phyloP scores from a whole-genome alignment of 2,113 vertebrate species.

The Nothocercus julius region DNA sequence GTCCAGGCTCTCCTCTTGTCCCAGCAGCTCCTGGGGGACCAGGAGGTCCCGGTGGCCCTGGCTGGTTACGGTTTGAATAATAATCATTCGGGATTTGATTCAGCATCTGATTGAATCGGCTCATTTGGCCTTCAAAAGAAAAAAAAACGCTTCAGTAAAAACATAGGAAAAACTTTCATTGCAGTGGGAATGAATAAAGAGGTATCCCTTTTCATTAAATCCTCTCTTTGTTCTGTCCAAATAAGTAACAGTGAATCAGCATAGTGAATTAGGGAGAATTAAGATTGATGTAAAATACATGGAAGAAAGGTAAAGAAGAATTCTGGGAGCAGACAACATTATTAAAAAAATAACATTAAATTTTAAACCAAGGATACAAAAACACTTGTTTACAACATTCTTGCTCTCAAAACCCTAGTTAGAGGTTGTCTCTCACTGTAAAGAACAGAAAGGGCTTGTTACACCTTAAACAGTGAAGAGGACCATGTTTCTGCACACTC shows the following conservation, averaged over 20 bases:
- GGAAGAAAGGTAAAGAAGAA: neutral
- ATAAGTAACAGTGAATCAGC: neutral
- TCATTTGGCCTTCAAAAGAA: constrained; percentile 88
- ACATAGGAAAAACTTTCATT: neutral
- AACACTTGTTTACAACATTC: neutral
- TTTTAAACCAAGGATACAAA: neutral
- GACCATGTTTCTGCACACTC: neutral
- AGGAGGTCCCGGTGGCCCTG: constrained; percentile 89
- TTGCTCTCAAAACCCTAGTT: neutral
- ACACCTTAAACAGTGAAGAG: neutral
- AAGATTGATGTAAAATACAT: neutral
- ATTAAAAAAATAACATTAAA: neutral
- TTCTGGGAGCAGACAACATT: neutral
- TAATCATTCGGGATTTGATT: constrained; percentile 94
- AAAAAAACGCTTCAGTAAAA: constrained; percentile 28
- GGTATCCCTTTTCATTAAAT: neutral
- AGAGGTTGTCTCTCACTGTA: neutral
- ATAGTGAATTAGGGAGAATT: neutral
- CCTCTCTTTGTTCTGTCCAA: neutral
- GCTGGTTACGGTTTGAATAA: constrained; percentile 85
- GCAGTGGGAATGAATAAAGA: neutral
- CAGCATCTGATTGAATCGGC: constrained; percentile 89
- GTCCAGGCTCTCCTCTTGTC: constrained; percentile 88
- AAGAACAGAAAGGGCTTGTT: neutral
- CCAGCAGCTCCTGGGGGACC: constrained; percentile 85